Base-by-base conservation (phyloP, 2,113 vertebrate genomes). In the Corythaixoides concolor region DNA sequence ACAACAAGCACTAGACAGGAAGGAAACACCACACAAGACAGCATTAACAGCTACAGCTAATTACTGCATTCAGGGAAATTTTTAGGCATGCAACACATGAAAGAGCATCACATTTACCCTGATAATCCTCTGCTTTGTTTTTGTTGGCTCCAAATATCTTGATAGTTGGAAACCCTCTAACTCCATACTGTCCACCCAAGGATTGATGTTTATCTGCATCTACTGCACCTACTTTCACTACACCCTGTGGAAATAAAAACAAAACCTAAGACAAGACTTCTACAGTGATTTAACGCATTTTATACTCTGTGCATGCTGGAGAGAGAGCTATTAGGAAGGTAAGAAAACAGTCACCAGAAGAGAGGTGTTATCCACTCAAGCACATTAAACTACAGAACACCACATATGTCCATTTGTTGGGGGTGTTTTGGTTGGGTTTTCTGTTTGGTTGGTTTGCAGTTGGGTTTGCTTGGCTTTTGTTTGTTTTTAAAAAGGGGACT, bases 111-210 rank as follows among this genome's bases (percentile, higher is more conserved):
- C 35, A 85, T 85, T 97, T 98, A 99, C 99, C 99, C 97, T 99
- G 99, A 96, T 99, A 99, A 53, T 99, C 99, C 73, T 99, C 99
- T 10, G 99, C 98, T 95, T 98, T 99, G 96, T 99, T 98, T 98
- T 99, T 99, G 94, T 99, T 99, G 77, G 98, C 97, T 23, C 99
- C 99, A 97, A 99, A 99, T 97, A 99, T 95, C 97, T 99, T 99
- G 98, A 99, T 99, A 81, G 99, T 99, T 37, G 99, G 99, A 97
- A 99, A 99, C 2, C 99, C 99, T 95, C 98, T 98, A 78, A 99
- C 98, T 15, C 98, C 98, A 88, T 99, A 99, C 70, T 99, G 99
- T n/a, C 99, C 97, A 14, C 98, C 99, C 52, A 99, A 96, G 23
- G 99, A 98, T 93, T 99, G 99, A 95, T 99, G 99, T 94, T 99